Conservation (phyloP, 2,888 invertebrate species). For the Drosophila recens region DNA sequence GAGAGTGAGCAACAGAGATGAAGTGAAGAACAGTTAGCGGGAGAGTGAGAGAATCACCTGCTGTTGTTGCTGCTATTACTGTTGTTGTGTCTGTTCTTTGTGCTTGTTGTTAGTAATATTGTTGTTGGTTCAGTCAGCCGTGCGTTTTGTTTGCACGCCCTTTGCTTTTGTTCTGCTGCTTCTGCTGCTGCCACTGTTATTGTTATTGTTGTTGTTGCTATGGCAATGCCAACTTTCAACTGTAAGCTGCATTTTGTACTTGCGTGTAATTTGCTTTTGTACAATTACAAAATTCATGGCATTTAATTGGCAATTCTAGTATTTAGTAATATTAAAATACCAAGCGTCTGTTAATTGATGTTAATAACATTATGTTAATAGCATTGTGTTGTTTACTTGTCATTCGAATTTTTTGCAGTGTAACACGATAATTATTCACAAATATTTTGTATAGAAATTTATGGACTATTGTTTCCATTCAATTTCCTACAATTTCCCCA, state of each 20-base stretch:
- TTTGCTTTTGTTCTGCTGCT: conserved; percentile 46
- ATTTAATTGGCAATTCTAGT: conserved; percentile 33
- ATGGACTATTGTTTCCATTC: neutral
- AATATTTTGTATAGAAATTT: conserved; percentile 6
- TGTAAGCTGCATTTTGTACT: conserved; percentile 45
- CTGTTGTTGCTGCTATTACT: conserved; percentile 30
- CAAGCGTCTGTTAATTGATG: conserved; percentile 18
- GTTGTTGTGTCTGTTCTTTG: conserved; percentile 50
- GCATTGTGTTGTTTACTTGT: neutral
- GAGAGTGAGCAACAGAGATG: conserved; percentile 3
- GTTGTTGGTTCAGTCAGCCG: conserved; percentile 62
- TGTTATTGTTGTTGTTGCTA: conserved; percentile 56
- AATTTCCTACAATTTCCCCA: conserved; percentile 2
- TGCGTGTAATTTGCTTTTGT: conserved; percentile 25
- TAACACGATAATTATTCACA: neutral
- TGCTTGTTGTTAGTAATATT: conserved; percentile 38
- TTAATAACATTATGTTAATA: conserved; percentile 1
- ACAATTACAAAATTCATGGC: conserved; percentile 25
- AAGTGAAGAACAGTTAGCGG: conserved; percentile 13
- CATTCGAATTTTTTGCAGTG: neutral
- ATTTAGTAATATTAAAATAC: conserved; percentile 13
- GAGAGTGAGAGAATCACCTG: conserved; percentile 41
- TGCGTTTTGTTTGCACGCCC: conserved; percentile 73
- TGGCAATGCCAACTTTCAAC: conserved; percentile 61
- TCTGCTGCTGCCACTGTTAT: conserved; percentile 25